phyloP scores from a whole-genome alignment of 2,113 vertebrate species.

The Labeo catla region DNA sequence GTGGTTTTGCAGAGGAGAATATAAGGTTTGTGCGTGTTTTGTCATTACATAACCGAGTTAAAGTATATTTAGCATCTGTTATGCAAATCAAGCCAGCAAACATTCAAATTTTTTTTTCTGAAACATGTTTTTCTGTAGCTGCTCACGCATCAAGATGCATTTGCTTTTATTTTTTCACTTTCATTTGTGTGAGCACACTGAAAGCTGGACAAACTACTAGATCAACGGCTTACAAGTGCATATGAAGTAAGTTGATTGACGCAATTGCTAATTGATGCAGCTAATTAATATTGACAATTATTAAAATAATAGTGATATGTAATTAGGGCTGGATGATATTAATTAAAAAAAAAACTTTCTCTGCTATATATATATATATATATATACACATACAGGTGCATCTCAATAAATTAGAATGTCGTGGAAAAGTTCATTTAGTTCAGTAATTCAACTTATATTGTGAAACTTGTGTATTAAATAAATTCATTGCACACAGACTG shows the following conservation, averaged over 20 bases:
- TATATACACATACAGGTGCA: no score
- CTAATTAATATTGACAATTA: neutral
- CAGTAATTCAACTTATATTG: no score
- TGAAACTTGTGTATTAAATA: no score
- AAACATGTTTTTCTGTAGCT: neutral
- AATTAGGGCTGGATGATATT: no score
- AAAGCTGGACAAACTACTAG: neutral
- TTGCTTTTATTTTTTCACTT: neutral
- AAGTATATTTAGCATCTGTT: neutral
- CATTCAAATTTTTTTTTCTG: neutral
- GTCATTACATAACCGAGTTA: neutral
- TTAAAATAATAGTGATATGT: neutral
- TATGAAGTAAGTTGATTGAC: slow-evolving; percentile 5
- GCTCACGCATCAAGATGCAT: neutral
- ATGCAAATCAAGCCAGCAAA: neutral
- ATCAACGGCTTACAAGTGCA: neutral
- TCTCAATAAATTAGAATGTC: no score
- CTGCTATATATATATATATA: no score
- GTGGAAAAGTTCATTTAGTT: no score
- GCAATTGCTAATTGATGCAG: neutral
- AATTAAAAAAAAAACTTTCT: no score
- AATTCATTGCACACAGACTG: no score
- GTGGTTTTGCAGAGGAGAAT: neutral
- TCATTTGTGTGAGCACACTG: neutral
- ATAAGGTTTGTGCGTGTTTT: neutral